Percentiles rank a stretch among this genome's conserved stretches.
Evolutionary conservation across 2,113 vertebrate species (phyloP).

Genomic region (Nesoenas mayeri): DNA sequence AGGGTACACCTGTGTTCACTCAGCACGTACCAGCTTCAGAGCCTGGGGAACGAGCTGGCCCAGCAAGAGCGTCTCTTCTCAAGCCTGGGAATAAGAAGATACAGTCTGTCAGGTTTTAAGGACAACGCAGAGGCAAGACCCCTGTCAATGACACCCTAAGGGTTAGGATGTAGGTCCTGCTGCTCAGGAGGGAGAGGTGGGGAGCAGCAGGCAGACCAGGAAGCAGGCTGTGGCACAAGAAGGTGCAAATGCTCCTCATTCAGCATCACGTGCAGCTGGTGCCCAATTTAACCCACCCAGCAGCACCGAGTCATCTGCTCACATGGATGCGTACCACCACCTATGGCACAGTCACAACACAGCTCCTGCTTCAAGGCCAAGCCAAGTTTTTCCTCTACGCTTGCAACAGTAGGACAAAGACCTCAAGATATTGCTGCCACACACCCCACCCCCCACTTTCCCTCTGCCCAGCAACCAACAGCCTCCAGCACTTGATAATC

Average conservation of each 20-base stretch:
- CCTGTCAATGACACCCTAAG: neutral
- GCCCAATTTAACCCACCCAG: rapidly evolving
- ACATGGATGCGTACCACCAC: rapidly evolving
- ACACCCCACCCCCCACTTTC: neutral
- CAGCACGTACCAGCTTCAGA: neutral
- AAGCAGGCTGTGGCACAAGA: neutral
- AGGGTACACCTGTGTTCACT: rapidly evolving
- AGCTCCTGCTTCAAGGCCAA: neutral
- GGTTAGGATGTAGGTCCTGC: neutral
- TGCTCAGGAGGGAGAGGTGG: rapidly evolving
- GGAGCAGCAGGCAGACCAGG: neutral
- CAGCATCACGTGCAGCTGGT: neutral
- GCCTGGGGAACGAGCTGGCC: neutral
- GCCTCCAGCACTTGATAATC: neutral
- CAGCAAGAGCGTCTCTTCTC: neutral
- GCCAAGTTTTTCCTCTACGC: rapidly evolving
- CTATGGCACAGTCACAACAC: neutral
- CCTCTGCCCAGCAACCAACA: neutral
- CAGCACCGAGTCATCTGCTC: neutral
- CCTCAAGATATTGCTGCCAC: neutral
- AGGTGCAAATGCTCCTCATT: neutral
- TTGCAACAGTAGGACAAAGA: neutral
- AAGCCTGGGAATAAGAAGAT: neutral
- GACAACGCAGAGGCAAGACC: neutral
- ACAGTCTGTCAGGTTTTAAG: neutral